Percentiles rank a stretch among this genome's conserved stretches.
These are phyloP conservation scores for Adoxophyes honmai DNA, from an alignment of 1,140 invertebrate species.

Conservation along the genomic window DNA sequence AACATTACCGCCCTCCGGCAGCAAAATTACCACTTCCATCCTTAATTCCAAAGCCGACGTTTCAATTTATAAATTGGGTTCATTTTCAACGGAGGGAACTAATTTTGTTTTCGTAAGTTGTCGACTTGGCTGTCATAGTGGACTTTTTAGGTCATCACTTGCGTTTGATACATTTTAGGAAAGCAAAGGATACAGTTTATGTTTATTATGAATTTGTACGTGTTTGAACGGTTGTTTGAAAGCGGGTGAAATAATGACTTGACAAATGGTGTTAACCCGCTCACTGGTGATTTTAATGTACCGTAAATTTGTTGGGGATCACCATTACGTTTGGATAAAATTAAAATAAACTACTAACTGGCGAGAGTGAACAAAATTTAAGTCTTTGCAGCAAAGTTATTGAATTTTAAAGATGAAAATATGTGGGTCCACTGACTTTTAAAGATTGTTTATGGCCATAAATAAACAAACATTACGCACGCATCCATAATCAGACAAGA, in stretches of 20 bases:
- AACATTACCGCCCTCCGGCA: slow-evolving; percentile 5
- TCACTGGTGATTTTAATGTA: background rate
- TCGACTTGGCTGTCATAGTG: slow-evolving; percentile 53
- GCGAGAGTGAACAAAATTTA: too few relatives aligned
- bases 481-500: too few relatives aligned
- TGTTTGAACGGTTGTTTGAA: background rate
- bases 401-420: too few relatives aligned
- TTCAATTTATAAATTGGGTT: background rate
- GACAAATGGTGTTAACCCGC: background rate
- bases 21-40: slow-evolving; percentile 10
- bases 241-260: background rate
- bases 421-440: too few relatives aligned
- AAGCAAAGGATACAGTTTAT: slow-evolving; percentile 55
- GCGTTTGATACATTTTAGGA: slow-evolving; percentile 62
- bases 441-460: too few relatives aligned
- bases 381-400: too few relatives aligned
- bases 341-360: too few relatives aligned
- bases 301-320: too few relatives aligned
- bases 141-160: slow-evolving; percentile 63
- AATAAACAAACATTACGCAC: too few relatives aligned
- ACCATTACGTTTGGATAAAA: too few relatives aligned
- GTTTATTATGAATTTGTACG: slow-evolving; percentile 1
- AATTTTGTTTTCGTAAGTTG: slow-evolving; percentile 51
- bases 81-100: slow-evolving; percentile 15
- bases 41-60: slow-evolving; percentile 20